phyloP scores from a whole-genome alignment of 2,797 vertebrate genomes.

The Pipistrellus pipistrellus region DNA sequence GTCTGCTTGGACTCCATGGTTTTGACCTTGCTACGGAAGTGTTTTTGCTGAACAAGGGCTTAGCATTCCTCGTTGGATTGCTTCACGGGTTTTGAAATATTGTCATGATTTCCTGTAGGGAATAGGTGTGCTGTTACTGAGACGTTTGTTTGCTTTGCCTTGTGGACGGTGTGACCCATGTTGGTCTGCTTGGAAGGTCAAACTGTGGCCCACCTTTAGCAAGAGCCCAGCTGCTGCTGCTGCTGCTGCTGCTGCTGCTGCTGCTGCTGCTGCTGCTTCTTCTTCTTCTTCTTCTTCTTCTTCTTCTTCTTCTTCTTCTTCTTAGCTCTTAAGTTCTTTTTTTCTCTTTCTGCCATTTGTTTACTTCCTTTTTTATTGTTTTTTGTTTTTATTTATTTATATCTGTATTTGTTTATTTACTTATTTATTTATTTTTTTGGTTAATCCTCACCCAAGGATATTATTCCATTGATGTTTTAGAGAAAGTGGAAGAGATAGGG shows the following conservation, averaged over 20 bases:
- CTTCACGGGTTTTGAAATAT: not conserved
- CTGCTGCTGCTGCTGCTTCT: no score
- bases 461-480: no score
- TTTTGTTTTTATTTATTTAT: not conserved
- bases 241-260: no score
- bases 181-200: not conserved
- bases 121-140: not conserved
- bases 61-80: not conserved
- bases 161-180: not conserved
- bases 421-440: no score
- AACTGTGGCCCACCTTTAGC: not conserved
- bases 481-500: no score
- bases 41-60: not conserved
- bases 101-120: not conserved
- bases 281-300: no score
- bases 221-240: rapidly evolving
- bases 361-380: not conserved
- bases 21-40: not conserved
- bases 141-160: not conserved
- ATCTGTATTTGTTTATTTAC: no score
- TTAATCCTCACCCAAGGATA: no score
- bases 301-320: not conserved
- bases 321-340: not conserved
- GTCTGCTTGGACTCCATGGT: not conserved
- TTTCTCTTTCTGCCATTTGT: not conserved